Conservation (phyloP, 2,113 vertebrate species). For the Pterocles gutturalis region DNA sequence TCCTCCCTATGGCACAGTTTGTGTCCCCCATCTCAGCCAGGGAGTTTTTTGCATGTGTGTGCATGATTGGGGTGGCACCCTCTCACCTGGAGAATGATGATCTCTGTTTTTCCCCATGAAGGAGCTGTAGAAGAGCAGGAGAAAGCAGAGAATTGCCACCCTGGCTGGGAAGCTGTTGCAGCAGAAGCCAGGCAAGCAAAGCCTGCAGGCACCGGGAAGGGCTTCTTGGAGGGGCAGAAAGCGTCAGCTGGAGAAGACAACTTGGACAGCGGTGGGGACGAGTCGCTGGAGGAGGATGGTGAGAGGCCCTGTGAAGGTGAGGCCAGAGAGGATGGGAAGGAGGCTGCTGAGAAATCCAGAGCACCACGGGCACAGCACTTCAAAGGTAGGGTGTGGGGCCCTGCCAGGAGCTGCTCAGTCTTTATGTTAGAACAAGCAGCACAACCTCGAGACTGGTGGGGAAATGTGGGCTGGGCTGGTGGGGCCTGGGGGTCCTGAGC, state of each 20-base stretch:
- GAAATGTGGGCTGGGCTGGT: background rate
- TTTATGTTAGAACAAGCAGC: background rate
- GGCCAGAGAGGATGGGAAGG: constrained; percentile 7
- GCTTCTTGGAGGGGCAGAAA: background rate
- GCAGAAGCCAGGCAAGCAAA: background rate
- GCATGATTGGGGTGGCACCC: background rate
- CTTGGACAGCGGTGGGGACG: background rate
- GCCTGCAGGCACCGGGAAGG: background rate
- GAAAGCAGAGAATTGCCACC: background rate
- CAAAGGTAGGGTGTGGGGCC: constrained; percentile 51
- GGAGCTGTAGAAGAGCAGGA: constrained; percentile 24
- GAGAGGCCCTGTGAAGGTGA: background rate
- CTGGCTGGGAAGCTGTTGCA: constrained; percentile 2
- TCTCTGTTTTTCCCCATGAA: background rate
- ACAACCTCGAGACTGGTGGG: background rate
- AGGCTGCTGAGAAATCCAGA: background rate
- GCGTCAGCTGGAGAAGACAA: background rate
- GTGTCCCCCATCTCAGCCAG: background rate
- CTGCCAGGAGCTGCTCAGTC: background rate
- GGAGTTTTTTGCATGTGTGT: background rate
- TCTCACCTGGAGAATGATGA: background rate
- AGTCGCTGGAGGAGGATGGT: background rate
- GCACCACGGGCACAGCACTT: background rate
- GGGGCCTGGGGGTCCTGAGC: background rate
- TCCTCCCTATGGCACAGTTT: fast-evolving